A percentile compares a stretch with the other conserved stretches of the same genome.
Evolutionary conservation across 2,797 vertebrate genomes (phyloP).

Genomic region (Scomberomorus guttatus): DNA sequence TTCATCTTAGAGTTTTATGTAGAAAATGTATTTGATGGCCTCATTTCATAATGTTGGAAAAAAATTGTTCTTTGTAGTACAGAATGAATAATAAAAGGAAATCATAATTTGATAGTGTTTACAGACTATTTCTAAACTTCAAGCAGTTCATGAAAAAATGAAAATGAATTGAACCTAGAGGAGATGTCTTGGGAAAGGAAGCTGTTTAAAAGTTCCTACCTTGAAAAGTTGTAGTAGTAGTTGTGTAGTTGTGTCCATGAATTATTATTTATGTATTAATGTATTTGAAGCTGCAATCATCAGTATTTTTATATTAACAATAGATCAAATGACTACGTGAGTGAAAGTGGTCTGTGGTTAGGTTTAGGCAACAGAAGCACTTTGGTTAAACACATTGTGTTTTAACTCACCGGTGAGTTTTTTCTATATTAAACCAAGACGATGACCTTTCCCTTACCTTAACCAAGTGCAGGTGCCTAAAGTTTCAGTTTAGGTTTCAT

Average conservation of each 20-base stretch:
- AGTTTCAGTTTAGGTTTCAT: too few species aligned
- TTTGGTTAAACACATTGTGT: too few species aligned
- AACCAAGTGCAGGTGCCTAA: too few species aligned
- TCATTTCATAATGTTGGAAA: not conserved
- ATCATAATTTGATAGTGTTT: constrained; percentile 10
- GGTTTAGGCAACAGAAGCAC: too few species aligned
- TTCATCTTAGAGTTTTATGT: not conserved
- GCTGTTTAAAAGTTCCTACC: not conserved
- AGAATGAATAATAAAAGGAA: constrained; percentile 8
- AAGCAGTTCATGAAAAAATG: constrained; percentile 21
- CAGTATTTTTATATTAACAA: not conserved
- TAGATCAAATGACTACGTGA: not conserved
- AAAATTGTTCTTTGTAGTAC: not conserved
- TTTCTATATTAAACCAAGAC: too few species aligned
- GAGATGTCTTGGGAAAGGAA: not conserved
- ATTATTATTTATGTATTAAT: not conserved
- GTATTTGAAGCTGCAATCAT: not conserved
- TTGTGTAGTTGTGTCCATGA: too few species aligned
- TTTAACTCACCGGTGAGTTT: too few species aligned
- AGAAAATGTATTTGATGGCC: not conserved
- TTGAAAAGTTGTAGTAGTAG: not conserved
- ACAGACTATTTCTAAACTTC: constrained; percentile 12
- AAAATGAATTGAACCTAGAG: constrained; percentile 20
- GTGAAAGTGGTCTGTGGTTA: not conserved
- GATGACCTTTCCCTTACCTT: too few species aligned